A percentile compares a stretch with the other conserved stretches of the same genome.
These are phyloP conservation scores for Himalopsyche tibetana DNA, from an alignment of 2,888 invertebrate genomes.

Conservation along the genomic window DNA sequence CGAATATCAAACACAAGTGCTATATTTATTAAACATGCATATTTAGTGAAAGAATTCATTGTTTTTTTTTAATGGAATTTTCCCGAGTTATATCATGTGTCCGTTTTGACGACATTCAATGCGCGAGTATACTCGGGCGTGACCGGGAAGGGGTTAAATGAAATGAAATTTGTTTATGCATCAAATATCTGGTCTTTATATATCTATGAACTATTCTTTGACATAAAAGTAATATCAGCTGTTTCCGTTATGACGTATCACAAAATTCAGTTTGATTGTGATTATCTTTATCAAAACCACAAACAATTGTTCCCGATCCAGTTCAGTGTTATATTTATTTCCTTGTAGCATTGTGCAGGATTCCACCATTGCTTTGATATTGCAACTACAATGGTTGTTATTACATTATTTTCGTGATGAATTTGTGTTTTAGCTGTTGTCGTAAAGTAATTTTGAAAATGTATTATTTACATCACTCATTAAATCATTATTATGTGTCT, in stretches of 20 bases:
- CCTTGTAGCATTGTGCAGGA: neutral
- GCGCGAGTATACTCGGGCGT: no score
- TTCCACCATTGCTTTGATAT: neutral
- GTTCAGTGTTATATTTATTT: neutral
- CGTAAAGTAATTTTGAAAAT: neutral
- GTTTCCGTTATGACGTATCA: conserved; percentile 11
- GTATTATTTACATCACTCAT: neutral
- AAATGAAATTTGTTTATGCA: no score
- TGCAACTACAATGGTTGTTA: conserved; percentile 8
- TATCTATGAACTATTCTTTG: no score
- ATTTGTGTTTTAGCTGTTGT: neutral
- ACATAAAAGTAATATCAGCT: neutral
- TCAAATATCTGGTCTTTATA: neutral
- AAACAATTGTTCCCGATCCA: neutral
- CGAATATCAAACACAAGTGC: no score
- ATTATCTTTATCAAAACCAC: conserved; percentile 28
- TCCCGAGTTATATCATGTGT: no score
- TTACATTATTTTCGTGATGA: conserved; percentile 6
- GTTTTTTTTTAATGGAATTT: no score
- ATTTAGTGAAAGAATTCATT: no score
- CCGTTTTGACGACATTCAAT: no score
- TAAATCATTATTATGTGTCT: neutral
- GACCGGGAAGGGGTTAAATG: no score
- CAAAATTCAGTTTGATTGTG: neutral
- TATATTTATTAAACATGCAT: no score